Base-by-base conservation (phyloP, 2,888 invertebrate species). In the Andrena hattorfiana region DNA sequence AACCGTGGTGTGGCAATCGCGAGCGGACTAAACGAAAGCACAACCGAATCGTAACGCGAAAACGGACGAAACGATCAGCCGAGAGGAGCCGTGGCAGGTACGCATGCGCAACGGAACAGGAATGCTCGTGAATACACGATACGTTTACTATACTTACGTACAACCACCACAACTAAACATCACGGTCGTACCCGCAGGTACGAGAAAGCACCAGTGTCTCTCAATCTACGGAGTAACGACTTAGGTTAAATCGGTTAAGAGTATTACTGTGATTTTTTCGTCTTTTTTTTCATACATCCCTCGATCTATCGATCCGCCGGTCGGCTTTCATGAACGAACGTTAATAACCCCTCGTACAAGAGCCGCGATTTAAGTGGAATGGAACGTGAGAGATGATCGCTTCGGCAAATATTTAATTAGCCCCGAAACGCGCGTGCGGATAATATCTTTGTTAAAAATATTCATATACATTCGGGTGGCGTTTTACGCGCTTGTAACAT, bases 201-300 rank as follows among this genome's bases (percentile, higher is more conserved):
- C 88, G 89, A 87, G 89, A 89, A 86, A 90, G 90, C 88, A 90
- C 88, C 91, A 91, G 91, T 89, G 90, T 69, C 78, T 87, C 91
- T 91, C 91, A 91, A 89, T 73, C 73, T 48, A 62, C 68, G 64
- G 71, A 54, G 60, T 32, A 48, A 10, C 16, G n/a, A 54, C 23
- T 73, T 59, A 48, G 20, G 63, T 75, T 23, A 54, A 49, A 66
- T 51, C 63, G 64, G 49, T 49, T 26, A 23, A 64, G 5, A 8
- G 30, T 54, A 26, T 59, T 42, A 13, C 54, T 20, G 51, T 20
- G 51, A 3, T 54, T 20, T 8, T n/a, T 54, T 54, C 54, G 54
- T 20, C 6, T 0, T 28, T 51, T 0, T 59, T 28, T 42, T 42
- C 42, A 23, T 26, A 70, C 26, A 48, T 48, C 51, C 30, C 13